A percentile compares a stretch with the other conserved stretches of the same genome.
phyloP scores from a whole-genome alignment of 2,888 invertebrate genomes.

The Nebria salina region DNA sequence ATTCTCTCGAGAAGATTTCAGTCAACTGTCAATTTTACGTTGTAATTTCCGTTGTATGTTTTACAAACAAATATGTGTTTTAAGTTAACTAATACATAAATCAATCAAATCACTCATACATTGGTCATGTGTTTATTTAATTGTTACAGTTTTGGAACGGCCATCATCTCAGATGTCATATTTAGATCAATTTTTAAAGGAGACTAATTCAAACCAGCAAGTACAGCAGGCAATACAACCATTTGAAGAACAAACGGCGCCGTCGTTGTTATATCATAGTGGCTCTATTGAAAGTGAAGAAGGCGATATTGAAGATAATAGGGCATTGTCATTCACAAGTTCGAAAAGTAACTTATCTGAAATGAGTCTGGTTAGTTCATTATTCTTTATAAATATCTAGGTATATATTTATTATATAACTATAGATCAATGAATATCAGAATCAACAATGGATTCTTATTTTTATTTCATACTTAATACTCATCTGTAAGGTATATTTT shows the following conservation, averaged over 20 bases:
- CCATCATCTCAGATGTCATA: slow-evolving; percentile 93
- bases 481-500: background rate
- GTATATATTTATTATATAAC: background rate
- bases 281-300: slow-evolving; percentile 76
- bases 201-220: slow-evolving; percentile 64
- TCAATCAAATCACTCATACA: no score
- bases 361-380: slow-evolving; percentile 75
- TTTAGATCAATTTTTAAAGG: slow-evolving; percentile 89
- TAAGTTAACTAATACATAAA: background rate
- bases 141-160: slow-evolving; percentile 81
- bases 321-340: slow-evolving; percentile 79
- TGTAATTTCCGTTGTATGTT: slow-evolving; percentile 19
- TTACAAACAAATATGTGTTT: slow-evolving; percentile 7
- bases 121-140: background rate
- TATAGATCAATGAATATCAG: background rate
- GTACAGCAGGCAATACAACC: slow-evolving; percentile 51
- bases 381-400: slow-evolving; percentile 31
- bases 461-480: background rate
- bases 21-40: background rate
- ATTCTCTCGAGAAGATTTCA: no score
- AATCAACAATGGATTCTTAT: background rate
- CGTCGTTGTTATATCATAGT: slow-evolving; percentile 61
- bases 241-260: slow-evolving; percentile 47
- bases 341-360: slow-evolving; percentile 88
- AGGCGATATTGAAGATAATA: slow-evolving; percentile 79